phyloP scores from a whole-genome alignment of 2,888 invertebrate species.

The Poecilus cupreus region DNA sequence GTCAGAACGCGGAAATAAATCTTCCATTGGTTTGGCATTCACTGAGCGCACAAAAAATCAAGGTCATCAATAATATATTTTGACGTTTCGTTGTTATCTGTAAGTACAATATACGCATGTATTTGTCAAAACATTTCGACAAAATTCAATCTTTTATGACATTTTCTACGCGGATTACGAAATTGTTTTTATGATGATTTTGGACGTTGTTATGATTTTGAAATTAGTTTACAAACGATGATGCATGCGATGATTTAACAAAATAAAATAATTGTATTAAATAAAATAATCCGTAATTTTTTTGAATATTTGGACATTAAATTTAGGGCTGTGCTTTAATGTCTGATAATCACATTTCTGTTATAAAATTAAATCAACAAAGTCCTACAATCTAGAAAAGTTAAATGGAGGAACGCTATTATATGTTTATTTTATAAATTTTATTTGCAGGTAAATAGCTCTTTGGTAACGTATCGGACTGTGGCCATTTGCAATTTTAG shows the following conservation, averaged over 20 bases:
- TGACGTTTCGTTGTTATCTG: conserved; percentile 42
- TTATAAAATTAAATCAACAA: too few relatives aligned
- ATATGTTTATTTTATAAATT: too few relatives aligned
- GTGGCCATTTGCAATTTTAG: too few relatives aligned
- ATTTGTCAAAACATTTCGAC: background rate
- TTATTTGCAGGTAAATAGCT: too few relatives aligned
- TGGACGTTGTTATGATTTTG: background rate
- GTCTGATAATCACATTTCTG: too few relatives aligned
- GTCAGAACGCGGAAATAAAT: conserved; percentile 41
- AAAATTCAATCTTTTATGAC: background rate
- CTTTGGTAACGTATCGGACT: too few relatives aligned
- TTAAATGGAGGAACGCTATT: too few relatives aligned
- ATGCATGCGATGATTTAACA: background rate
- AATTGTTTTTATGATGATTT: background rate
- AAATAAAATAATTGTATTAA: too few relatives aligned
- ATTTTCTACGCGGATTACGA: background rate
- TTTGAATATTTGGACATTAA: too few relatives aligned
- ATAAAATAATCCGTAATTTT: too few relatives aligned
- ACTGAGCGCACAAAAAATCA: conserved; percentile 5
- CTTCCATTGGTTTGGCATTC: conserved; percentile 8
- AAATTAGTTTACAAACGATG: background rate
- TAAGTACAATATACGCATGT: conserved; percentile 24
- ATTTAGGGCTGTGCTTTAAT: too few relatives aligned
- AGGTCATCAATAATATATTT: conserved; percentile 48
- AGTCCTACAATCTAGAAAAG: too few relatives aligned